Percentiles rank a stretch among this genome's conserved stretches.
These are phyloP conservation scores for Catocala nupta DNA, from an alignment of 2,888 invertebrate species.

Conservation along the genomic window DNA sequence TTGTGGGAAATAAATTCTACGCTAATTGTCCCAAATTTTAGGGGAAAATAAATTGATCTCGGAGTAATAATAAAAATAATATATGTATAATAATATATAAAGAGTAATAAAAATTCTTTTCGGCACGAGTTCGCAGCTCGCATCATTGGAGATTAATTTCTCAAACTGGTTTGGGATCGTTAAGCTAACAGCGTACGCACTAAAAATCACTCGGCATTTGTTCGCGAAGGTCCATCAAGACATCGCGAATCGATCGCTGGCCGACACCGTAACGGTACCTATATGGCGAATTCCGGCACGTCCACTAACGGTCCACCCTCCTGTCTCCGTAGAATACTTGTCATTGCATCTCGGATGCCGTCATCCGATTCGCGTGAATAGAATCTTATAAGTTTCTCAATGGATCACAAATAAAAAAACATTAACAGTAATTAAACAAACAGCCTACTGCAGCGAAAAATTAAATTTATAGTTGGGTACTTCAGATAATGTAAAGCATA, in stretches of 20 bases:
- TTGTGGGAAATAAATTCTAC: conserved; percentile 39
- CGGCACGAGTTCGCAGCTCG: conserved; percentile 39
- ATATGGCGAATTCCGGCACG: conserved; percentile 72
- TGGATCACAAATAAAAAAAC: conserved; percentile 39
- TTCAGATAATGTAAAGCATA: conserved; percentile 15
- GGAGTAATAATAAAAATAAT: too few species aligned
- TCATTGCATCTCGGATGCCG: conserved; percentile 64
- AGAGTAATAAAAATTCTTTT: conserved; percentile 47
- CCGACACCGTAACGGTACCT: conserved; percentile 65
- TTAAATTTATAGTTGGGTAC: conserved; percentile 13
- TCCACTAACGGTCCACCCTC: conserved; percentile 74
- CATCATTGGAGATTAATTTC: conserved; percentile 52
- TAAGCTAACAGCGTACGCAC: conserved; percentile 51
- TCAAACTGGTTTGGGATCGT: conserved; percentile 56
- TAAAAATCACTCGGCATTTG: conserved; percentile 53
- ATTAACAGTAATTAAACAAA: conserved; percentile 27
- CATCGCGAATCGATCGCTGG: conserved; percentile 43
- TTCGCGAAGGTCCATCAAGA: conserved; percentile 54
- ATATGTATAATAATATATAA: too few species aligned
- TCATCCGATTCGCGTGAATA: conserved; percentile 62
- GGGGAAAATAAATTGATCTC: conserved; percentile 38
- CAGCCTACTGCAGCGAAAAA: conserved; percentile 9
- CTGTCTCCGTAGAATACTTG: conserved; percentile 66
- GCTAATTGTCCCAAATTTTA: conserved; percentile 29
- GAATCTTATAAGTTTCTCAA: conserved; percentile 60